Evolutionary conservation across 2,888 invertebrate genomes (phyloP).

Genomic region (Arenicola marina): DNA sequence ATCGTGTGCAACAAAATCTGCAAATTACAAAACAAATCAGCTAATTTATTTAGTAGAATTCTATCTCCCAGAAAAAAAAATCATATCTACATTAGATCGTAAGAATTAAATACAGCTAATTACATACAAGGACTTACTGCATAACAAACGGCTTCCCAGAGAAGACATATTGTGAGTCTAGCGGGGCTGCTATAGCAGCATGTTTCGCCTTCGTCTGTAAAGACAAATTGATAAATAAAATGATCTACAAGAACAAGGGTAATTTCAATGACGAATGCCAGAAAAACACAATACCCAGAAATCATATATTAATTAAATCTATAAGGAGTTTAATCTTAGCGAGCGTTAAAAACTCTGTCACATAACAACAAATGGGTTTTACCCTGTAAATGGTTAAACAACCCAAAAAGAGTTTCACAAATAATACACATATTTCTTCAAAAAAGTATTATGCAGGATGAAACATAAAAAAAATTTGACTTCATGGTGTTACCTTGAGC

Average conservation of each 20-base stretch:
- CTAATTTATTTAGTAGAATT: too few relatives aligned
- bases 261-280: background rate
- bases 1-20: background rate
- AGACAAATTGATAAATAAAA: slow-evolving; percentile 13
- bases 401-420: background rate
- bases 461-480: too few relatives aligned
- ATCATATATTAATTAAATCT: slow-evolving; percentile 58
- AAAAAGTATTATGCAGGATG: too few relatives aligned
- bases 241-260: background rate
- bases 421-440: background rate
- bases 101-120: background rate
- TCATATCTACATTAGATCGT: background rate
- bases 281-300: background rate
- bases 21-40: background rate
- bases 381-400: background rate
- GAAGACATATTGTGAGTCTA: slow-evolving; percentile 83
- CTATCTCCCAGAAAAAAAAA: background rate
- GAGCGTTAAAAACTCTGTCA: too few relatives aligned
- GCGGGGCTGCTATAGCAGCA: slow-evolving; percentile 83
- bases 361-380: too few relatives aligned
- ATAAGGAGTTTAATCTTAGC: too few relatives aligned
- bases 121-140: slow-evolving; percentile 72
- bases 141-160: slow-evolving; percentile 77
- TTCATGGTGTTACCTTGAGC: slow-evolving; percentile 68
- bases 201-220: slow-evolving; percentile 87